Evolutionary conservation across 2,888 invertebrate species (phyloP).

Genomic region (Malacosoma neustria): DNA sequence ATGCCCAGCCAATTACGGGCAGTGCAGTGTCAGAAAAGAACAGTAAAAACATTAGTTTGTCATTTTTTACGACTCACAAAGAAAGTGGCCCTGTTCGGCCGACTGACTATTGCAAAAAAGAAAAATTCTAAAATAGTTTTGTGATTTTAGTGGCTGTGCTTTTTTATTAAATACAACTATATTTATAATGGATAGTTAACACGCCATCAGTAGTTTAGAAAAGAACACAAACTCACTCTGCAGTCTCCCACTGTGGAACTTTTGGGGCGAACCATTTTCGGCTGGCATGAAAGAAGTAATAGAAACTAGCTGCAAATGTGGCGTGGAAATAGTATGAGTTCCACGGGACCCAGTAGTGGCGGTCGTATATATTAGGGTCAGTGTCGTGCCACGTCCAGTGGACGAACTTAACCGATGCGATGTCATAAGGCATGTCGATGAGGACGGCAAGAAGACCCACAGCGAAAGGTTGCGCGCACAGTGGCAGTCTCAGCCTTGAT

Average conservation of each 20-base stretch:
- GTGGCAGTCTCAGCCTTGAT: conserved; percentile 69
- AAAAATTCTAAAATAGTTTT: too few species aligned
- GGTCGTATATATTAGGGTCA: conserved; percentile 80
- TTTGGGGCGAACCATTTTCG: conserved; percentile 68
- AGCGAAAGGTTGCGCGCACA: conserved; percentile 76
- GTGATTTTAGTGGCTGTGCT: too few species aligned
- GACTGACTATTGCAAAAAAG: too few species aligned
- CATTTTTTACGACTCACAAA: too few species aligned
- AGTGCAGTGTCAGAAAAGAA: too few species aligned
- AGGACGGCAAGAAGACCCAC: conserved; percentile 82
- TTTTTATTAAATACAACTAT: too few species aligned
- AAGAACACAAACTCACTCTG: conserved; percentile 45
- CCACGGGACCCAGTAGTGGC: conserved; percentile 89
- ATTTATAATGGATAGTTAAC: too few species aligned
- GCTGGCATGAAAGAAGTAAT: conserved; percentile 77
- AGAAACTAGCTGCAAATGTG: conserved; percentile 82
- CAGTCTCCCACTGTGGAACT: conserved; percentile 74
- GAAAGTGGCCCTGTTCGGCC: too few species aligned
- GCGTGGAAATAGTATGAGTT: conserved; percentile 89
- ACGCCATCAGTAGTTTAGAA: neutral
- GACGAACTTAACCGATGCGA: conserved; percentile 83
- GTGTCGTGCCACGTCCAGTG: conserved; percentile 92
- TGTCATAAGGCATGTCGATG: conserved; percentile 87
- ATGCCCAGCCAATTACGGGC: too few species aligned
- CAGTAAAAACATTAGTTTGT: too few species aligned